phyloP scores from a whole-genome alignment of 2,113 vertebrate genomes.

The Colinus virginianus region DNA sequence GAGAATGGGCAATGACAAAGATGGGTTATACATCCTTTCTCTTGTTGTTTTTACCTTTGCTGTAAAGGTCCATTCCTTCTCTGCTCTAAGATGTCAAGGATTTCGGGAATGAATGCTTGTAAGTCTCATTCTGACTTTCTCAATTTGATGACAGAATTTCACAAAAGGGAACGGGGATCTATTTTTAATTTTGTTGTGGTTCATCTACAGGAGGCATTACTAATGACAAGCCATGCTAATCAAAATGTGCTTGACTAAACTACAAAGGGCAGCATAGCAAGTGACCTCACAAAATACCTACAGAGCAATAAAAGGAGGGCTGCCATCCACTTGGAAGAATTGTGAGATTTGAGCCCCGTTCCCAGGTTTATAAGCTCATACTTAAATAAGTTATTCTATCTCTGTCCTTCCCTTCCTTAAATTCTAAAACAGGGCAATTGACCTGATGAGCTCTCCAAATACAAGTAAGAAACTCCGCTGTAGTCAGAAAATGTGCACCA shows the following conservation, averaged over 20 bases:
- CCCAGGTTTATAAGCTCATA: not conserved
- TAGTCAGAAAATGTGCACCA: not conserved
- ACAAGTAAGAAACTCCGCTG: not conserved
- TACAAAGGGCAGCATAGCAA: not conserved
- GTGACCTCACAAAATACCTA: not conserved
- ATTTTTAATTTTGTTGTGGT: not conserved
- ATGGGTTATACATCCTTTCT: not conserved
- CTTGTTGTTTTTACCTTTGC: not conserved
- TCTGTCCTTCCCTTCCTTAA: not conserved
- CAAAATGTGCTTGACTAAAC: not conserved
- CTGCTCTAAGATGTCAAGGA: slow-evolving; percentile 7
- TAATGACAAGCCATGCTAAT: not conserved
- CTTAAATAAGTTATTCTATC: not conserved
- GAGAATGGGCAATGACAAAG: not conserved
- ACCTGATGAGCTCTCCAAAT: not conserved
- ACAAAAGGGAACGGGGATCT: not conserved
- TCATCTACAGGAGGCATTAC: not conserved
- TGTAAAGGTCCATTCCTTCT: not conserved
- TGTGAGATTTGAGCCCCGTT: not conserved
- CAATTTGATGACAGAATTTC: not conserved
- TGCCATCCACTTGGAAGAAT: not conserved
- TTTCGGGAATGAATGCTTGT: not conserved
- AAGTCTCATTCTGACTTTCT: not conserved
- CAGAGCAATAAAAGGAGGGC: not conserved
- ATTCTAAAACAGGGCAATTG: not conserved